Percentiles rank a stretch among this genome's conserved stretches.
These are phyloP conservation scores for Aphelocoma californica DNA, from an alignment of 2,797 vertebrate species.

Conservation along the genomic window DNA sequence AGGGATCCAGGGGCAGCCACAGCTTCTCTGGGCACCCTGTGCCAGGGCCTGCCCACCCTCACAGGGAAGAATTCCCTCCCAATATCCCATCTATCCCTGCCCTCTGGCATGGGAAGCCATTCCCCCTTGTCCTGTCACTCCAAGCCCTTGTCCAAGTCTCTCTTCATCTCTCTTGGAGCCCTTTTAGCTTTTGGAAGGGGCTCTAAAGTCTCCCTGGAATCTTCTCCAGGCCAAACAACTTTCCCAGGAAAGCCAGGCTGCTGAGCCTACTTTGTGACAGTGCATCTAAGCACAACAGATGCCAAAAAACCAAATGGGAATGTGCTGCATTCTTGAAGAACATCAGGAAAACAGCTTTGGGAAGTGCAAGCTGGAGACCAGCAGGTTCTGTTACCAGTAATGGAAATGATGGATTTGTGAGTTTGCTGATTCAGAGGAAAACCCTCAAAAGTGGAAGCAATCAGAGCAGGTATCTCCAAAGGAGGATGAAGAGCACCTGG, in stretches of 20 bases:
- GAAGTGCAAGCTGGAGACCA: not conserved
- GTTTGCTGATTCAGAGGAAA: not conserved
- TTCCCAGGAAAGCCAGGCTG: not conserved
- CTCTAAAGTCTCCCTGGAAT: not conserved
- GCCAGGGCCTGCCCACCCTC: fast-evolving
- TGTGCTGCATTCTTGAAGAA: not conserved
- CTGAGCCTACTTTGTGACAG: not conserved
- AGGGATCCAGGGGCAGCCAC: not conserved
- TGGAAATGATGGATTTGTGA: not conserved
- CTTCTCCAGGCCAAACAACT: not conserved
- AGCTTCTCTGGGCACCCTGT: not conserved
- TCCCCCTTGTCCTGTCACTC: not conserved
- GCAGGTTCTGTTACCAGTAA: not conserved
- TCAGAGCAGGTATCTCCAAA: not conserved
- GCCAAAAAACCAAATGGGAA: fast-evolving
- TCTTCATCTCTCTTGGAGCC: not conserved
- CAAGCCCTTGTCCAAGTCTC: not conserved
- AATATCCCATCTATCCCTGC: fast-evolving
- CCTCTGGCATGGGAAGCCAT: not conserved
- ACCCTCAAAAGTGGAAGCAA: not conserved
- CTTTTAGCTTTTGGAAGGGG: not conserved
- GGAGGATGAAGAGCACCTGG: not conserved
- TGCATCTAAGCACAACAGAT: not conserved
- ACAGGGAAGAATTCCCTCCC: fast-evolving
- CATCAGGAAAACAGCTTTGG: not conserved